Conservation (phyloP, 1,140 invertebrate species). For the Sitophilus oryzae region DNA sequence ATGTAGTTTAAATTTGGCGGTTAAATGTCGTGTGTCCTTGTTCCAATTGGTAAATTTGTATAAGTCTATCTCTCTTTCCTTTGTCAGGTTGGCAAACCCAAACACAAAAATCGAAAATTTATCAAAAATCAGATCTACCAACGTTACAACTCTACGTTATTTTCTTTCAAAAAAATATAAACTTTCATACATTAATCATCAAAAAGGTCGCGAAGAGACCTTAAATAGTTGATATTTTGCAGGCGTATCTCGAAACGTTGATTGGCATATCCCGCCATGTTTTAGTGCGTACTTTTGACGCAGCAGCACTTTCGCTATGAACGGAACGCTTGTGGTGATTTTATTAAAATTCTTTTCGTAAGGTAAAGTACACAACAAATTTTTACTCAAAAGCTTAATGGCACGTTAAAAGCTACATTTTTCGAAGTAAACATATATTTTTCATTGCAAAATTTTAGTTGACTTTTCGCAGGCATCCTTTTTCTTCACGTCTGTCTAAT, state of each 20-base stretch:
- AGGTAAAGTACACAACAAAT: constrained; percentile 16
- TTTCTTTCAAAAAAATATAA: constrained; percentile 4
- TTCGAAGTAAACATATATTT: constrained; percentile 28
- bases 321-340: constrained; percentile 33
- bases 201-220: not conserved
- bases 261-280: constrained; percentile 26
- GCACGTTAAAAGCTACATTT: constrained; percentile 10
- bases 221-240: constrained; percentile 2
- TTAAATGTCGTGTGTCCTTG: no score
- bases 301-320: constrained; percentile 35
- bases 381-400: constrained; percentile 16
- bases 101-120: constrained; percentile 7
- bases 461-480: constrained; percentile 22
- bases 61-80: constrained; percentile 1
- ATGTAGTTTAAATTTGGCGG: no score
- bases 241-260: not conserved
- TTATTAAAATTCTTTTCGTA: constrained; percentile 23
- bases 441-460: constrained; percentile 20
- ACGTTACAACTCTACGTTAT: not conserved
- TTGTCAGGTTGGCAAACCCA: constrained; percentile 13
- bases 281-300: constrained; percentile 20
- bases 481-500: constrained; percentile 27
- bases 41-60: not conserved
- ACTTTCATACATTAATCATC: not conserved
- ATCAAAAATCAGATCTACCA: constrained; percentile 9